These are phyloP conservation scores for Calyptomena viridis DNA, from an alignment of 2,113 vertebrate species.

Conservation along the genomic window DNA sequence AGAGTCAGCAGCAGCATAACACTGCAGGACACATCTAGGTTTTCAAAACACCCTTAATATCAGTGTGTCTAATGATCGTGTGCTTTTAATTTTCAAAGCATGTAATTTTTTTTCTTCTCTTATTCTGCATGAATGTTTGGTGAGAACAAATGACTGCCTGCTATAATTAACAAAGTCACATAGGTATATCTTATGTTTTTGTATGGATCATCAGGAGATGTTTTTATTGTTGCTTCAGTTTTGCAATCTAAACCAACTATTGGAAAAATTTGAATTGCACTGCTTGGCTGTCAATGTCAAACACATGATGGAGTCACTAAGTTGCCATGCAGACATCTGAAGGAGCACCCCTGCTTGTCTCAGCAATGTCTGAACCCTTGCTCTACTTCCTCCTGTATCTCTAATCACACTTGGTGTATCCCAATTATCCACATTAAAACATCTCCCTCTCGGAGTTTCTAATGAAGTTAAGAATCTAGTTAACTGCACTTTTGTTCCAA, in stretches of 20 bases:
- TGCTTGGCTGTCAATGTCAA: background rate
- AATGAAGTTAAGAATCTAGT: background rate
- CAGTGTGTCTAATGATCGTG: background rate
- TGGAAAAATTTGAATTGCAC: background rate
- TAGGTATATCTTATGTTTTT: background rate
- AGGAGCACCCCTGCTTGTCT: background rate
- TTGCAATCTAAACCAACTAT: background rate
- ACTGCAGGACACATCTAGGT: background rate
- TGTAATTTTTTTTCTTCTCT: background rate
- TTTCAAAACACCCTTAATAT: background rate
- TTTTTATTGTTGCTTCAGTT: background rate
- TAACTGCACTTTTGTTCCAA: background rate
- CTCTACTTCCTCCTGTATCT: background rate
- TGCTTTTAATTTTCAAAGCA: background rate
- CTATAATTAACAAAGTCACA: background rate
- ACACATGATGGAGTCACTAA: rapidly evolving
- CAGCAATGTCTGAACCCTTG: background rate
- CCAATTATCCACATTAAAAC: background rate
- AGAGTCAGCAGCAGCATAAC: background rate
- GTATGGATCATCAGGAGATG: background rate
- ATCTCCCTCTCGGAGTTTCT: background rate
- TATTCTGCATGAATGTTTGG: background rate
- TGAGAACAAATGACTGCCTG: background rate
- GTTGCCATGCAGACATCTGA: background rate
- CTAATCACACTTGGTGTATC: background rate